Evolutionary conservation across 2,888 invertebrate species (phyloP).

Genomic region (Lasioglossum malachurum): DNA sequence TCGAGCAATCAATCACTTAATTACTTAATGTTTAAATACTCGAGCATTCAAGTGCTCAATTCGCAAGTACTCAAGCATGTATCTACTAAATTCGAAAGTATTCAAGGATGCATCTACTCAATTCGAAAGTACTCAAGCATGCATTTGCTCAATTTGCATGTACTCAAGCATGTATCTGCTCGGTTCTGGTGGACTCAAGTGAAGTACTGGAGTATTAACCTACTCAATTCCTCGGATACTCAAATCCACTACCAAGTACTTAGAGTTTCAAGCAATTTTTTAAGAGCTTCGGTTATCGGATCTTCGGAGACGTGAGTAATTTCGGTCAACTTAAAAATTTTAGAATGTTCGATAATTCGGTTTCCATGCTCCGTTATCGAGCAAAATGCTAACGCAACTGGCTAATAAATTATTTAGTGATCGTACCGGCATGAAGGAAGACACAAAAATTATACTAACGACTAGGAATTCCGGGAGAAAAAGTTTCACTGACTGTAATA

Average conservation of each 20-base stretch:
- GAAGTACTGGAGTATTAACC: neutral
- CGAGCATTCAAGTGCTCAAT: too few relatives aligned
- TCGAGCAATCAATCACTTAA: neutral
- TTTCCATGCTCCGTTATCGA: neutral
- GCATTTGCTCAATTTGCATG: too few relatives aligned
- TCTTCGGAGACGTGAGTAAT: neutral
- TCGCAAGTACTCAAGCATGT: too few relatives aligned
- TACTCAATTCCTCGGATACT: neutral
- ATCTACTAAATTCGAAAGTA: too few relatives aligned
- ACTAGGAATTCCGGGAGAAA: constrained; percentile 29
- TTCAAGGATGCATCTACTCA: too few relatives aligned
- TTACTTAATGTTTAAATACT: too few relatives aligned
- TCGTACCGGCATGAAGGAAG: constrained; percentile 23
- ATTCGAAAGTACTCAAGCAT: too few relatives aligned
- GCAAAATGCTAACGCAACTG: neutral
- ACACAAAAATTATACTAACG: constrained; percentile 33
- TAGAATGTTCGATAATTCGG: neutral
- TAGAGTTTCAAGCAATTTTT: neutral
- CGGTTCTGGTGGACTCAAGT: too few relatives aligned
- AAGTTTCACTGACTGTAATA: constrained; percentile 41
- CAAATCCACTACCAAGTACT: neutral
- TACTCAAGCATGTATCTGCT: too few relatives aligned
- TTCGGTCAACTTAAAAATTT: neutral
- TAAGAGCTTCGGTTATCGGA: neutral
- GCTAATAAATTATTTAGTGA: constrained; percentile 15